Evolutionary conservation across 2,888 invertebrate species (phyloP), one percentile per base, ranked within the genome.

Genomic region (Rhagium mordax): DNA sequence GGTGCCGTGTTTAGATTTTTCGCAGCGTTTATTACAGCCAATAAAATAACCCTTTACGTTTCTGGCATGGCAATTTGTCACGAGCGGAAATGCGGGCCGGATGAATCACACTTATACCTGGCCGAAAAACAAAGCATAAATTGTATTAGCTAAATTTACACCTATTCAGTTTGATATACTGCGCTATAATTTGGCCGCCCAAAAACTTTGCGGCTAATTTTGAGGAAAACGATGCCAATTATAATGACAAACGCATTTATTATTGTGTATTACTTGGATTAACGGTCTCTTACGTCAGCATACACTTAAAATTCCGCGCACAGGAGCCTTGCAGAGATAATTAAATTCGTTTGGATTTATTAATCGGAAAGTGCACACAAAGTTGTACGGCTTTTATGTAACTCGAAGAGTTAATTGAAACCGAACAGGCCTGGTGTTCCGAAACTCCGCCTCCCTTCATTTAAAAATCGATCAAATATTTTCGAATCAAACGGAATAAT

Each of bases 181-280:
- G 51, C 16, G 16, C 21, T 59, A 61, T 33, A 65, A 65, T 65
- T 65, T 65, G 65, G 65, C 65, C 16, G 20, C 33, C 21, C 20
- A 53, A 53, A 53, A 65, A 65, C 48, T 27, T 8, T 20, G 33
- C 8, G n/a, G 18, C 21, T 51, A 60, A 61, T 27, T 68, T 48
- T 69, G 51, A 24, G 41, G 41, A 29, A 69, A 69, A 24, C 53
- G 29, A 18, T 69, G 69, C 61, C 69, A 69, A 69, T 69, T 69
- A 69, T 33, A 59, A 41, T 53, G 61, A 69, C 41, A 65, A 65
- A 65, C 51, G 61, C 53, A 61, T 69, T 69, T 69, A 61, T 61
- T 69, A 61, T 69, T 69, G 51, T 61, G 49, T 18, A 51, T 49
- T 33, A 51, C 51, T 33, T 53, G 20, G 51, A 61, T 41, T 41